Conservation (phyloP, 1,140 invertebrate genomes). For the Scaptomyza montana region DNA sequence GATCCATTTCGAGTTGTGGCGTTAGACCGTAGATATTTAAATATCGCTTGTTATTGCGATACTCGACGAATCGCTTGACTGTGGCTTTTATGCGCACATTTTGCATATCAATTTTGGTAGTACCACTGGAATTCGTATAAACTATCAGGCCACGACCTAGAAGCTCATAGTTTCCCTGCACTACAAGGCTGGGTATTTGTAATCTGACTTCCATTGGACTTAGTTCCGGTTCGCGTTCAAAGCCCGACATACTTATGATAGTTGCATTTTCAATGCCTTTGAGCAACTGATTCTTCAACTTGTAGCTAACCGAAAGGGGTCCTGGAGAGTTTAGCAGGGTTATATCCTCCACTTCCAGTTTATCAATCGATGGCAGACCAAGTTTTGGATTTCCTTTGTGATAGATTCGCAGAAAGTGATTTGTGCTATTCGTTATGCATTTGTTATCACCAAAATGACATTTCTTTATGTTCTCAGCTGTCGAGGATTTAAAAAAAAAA, state of each 20-base stretch:
- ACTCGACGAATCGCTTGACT: constrained; percentile 36
- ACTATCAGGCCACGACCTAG: constrained; percentile 5
- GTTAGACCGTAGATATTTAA: constrained; percentile 35
- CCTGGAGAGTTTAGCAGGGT: constrained; percentile 18
- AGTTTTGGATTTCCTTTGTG: constrained; percentile 3
- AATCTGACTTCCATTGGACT: constrained; percentile 14
- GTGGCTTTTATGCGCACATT: constrained; percentile 27
- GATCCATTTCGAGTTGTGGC: constrained; percentile 29
- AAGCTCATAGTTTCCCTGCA: constrained; percentile 28
- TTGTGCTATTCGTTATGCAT: constrained; percentile 28
- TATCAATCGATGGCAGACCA: constrained; percentile 26
- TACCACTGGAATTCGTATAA: constrained; percentile 17
- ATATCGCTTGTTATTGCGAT: constrained; percentile 42
- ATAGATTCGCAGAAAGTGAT: constrained; percentile 22
- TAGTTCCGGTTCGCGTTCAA: constrained; percentile 16
- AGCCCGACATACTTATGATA: constrained; percentile 19
- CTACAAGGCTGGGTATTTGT: constrained; percentile 10
- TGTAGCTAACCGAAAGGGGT: constrained; percentile 28
- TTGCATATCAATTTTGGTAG: constrained; percentile 27
- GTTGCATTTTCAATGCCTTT: constrained; percentile 45
- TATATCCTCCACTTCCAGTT: constrained; percentile 14
- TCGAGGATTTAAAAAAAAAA: not conserved
- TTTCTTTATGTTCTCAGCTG: constrained; percentile 28
- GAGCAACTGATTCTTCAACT: constrained; percentile 18
- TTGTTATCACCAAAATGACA: constrained; percentile 32